Conservation (phyloP, 2,888 invertebrate species). For the Drosophila suboccidentalis region DNA sequence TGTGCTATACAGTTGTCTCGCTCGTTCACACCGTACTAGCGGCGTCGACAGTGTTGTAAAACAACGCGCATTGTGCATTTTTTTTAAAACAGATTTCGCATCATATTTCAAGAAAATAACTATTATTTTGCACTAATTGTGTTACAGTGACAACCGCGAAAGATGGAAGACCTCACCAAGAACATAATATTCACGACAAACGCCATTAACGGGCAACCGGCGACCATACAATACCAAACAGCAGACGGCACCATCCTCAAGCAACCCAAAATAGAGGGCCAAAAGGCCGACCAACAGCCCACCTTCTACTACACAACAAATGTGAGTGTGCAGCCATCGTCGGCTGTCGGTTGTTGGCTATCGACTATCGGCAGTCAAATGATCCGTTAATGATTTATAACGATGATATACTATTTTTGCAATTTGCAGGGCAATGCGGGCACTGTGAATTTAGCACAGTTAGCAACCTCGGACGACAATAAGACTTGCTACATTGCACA, state of each 20-base stretch:
- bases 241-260: constrained; percentile 88
- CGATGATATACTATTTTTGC: neutral
- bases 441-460: constrained; percentile 90
- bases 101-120: constrained; percentile 14
- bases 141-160: constrained; percentile 52
- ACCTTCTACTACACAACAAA: constrained; percentile 89
- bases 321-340: constrained; percentile 67
- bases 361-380: constrained; percentile 1
- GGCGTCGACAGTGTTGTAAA: constrained; percentile 59
- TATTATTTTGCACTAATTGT: neutral
- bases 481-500: constrained; percentile 92
- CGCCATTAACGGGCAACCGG: constrained; percentile 88
- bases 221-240: constrained; percentile 90
- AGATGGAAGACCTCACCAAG: constrained; percentile 85
- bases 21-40: constrained; percentile 25
- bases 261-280: constrained; percentile 88
- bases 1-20: constrained; percentile 51
- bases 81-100: constrained; percentile 37
- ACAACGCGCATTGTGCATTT: constrained; percentile 45
- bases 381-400: constrained; percentile 31
- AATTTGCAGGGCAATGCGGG: constrained; percentile 86
- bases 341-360: too few relatives aligned
- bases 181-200: constrained; percentile 88
- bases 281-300: constrained; percentile 88
- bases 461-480: constrained; percentile 87